Base-by-base conservation (phyloP, 1,140 invertebrate genomes). In the Euura lappo region DNA sequence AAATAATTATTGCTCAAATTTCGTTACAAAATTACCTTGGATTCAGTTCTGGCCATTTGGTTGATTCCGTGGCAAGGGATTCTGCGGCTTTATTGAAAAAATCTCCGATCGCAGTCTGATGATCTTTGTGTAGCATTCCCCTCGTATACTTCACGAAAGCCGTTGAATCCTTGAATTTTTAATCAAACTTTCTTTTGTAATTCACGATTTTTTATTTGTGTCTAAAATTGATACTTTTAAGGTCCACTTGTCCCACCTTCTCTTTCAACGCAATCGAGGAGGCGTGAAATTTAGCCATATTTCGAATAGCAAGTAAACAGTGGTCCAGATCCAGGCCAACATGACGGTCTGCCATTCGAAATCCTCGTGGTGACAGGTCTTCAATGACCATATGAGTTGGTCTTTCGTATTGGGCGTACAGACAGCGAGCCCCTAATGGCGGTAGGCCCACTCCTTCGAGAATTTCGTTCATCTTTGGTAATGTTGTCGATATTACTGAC, bases 231-330 rank as follows among this genome's bases (percentile, higher is more conserved):
- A 6, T 11, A 44, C 47, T 76, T 3, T 8, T 3, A 3, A 60
- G 51, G 3, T 2, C 10, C 51, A n/a, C 5, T 8, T 60, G 10
- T 8, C 13, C 13, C 51, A 84, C 84, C 76, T 85, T 81, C 77
- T 83, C 76, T 71, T 85, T 81, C 69, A 87, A 79, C 8, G 84
- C 81, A 71, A 84, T 81, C 4, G 87, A 86, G 2, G 85, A 81
- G 43, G 88, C 89, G 79, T 90, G 89, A 77, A 89, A 84, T 74
- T 85, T 85, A n/a, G 88, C 89, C 74, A 90, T 60, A 72, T 89
- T 89, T 3, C 84, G 78, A 0, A 90, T 76, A 28, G 89, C 85
- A 3, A 88, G 71, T 45, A 81, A 79, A 3, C 83, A 81, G 51
- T 86, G 81, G 4, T 86, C 79, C 44, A 85, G 74, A 79, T 89